A percentile compares a stretch with the other conserved stretches of the same genome.
These are phyloP conservation scores for Nipponia nippon DNA, from an alignment of 2,113 vertebrate genomes.

Conservation along the genomic window DNA sequence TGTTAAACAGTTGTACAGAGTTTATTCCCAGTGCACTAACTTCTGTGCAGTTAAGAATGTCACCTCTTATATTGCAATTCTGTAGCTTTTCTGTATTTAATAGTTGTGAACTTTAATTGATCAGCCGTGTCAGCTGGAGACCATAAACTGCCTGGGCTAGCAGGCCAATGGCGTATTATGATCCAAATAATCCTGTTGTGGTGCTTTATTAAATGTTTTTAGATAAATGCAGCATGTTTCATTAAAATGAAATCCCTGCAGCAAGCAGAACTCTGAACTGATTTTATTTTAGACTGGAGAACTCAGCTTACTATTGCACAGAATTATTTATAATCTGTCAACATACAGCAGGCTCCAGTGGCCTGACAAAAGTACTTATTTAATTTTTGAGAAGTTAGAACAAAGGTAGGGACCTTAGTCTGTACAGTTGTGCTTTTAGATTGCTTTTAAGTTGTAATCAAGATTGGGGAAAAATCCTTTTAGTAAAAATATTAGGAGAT, in stretches of 20 bases:
- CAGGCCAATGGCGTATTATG: background rate
- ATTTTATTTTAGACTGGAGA: background rate
- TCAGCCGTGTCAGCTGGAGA: background rate
- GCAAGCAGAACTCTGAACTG: background rate
- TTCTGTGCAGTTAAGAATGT: background rate
- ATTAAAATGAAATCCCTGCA: conserved; percentile 7
- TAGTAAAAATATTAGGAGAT: background rate
- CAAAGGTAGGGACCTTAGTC: background rate
- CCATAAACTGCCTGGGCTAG: background rate
- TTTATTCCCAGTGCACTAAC: background rate
- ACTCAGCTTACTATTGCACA: background rate
- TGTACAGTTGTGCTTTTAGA: background rate
- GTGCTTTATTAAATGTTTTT: conserved; percentile 20
- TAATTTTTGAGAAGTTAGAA: background rate
- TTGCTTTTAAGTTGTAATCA: background rate
- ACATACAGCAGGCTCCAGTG: background rate
- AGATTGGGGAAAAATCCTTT: background rate
- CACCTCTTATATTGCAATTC: background rate
- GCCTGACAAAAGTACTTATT: background rate
- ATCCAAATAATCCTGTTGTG: conserved; percentile 16
- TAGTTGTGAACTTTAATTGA: background rate
- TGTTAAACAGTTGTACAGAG: background rate
- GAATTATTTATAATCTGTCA: background rate
- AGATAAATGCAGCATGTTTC: background rate
- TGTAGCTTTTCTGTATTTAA: background rate